These are phyloP conservation scores for Lasiurus cinereus DNA, from an alignment of 2,113 vertebrate genomes.

Conservation along the genomic window DNA sequence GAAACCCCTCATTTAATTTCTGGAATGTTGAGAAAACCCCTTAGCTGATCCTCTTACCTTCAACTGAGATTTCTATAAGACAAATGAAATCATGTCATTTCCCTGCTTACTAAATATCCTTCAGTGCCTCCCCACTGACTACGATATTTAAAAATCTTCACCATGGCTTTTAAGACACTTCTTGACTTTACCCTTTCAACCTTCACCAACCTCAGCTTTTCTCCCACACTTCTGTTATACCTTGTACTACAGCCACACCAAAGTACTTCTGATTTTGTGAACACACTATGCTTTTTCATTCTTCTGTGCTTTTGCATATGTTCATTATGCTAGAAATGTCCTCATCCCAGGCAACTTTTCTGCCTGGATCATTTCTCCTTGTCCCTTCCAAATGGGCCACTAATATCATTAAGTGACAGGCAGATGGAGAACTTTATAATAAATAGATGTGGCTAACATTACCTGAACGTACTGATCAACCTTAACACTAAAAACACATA, in stretches of 20 bases:
- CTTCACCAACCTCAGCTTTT: not conserved
- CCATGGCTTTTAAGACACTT: slow-evolving; percentile 1
- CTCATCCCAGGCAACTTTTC: not conserved
- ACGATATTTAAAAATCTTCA: slow-evolving; percentile 35
- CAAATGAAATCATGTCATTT: slow-evolving; percentile 21
- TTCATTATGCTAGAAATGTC: slow-evolving; percentile 48
- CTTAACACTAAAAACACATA: slow-evolving; percentile 15
- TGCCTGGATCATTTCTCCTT: not conserved
- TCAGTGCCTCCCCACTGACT: not conserved
- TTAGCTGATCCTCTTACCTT: slow-evolving; percentile 35
- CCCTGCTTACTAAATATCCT: slow-evolving; percentile 30
- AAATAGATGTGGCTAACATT: not conserved
- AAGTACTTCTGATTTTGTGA: not conserved
- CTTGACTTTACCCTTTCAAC: not conserved
- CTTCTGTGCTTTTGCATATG: not conserved
- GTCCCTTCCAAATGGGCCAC: not conserved
- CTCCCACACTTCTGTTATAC: not conserved
- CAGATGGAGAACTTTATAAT: slow-evolving; percentile 43
- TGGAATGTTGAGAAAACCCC: not conserved
- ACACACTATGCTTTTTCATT: not conserved
- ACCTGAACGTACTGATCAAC: slow-evolving; percentile 3
- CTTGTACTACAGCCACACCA: not conserved
- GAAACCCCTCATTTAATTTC: slow-evolving; percentile 9
- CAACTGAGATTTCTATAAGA: slow-evolving; percentile 19
- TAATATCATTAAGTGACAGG: not conserved